A percentile compares a stretch with the other conserved stretches of the same genome.
Evolutionary conservation across 2,888 invertebrate genomes (phyloP).

Genomic region (Hydraecia micacea): DNA sequence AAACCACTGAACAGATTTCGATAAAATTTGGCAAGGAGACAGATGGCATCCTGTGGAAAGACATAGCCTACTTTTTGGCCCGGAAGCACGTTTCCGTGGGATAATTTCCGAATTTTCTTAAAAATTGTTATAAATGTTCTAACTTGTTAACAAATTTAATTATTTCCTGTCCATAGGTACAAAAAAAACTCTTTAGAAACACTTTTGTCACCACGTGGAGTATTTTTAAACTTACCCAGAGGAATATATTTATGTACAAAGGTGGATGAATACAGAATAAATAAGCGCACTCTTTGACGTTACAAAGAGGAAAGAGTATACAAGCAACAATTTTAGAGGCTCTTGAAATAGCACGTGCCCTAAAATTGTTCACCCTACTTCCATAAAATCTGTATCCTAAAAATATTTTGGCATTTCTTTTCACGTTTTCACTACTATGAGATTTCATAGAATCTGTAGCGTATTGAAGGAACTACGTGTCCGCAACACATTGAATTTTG

Average conservation of each 20-base stretch:
- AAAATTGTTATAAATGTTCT: too few relatives aligned
- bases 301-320: slow-evolving; percentile 19
- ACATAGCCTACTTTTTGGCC: too few relatives aligned
- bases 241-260: slow-evolving; percentile 5
- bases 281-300: slow-evolving; percentile 27
- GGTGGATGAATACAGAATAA: slow-evolving; percentile 31
- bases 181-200: not conserved
- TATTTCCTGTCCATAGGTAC: not conserved
- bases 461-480: slow-evolving; percentile 32
- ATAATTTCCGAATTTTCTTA: too few relatives aligned
- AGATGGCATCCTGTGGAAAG: too few relatives aligned
- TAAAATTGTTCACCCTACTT: slow-evolving; percentile 30
- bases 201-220: not conserved
- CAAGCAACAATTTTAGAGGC: slow-evolving; percentile 33
- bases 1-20: too few relatives aligned
- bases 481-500: slow-evolving; percentile 22
- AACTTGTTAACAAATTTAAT: too few relatives aligned
- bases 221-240: not conserved
- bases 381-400: slow-evolving; percentile 40
- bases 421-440: slow-evolving; percentile 33
- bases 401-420: slow-evolving; percentile 34
- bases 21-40: too few relatives aligned
- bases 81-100: too few relatives aligned
- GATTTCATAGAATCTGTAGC: slow-evolving; percentile 33
- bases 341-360: slow-evolving; percentile 49